A percentile compares a stretch with the other conserved stretches of the same genome.
These are phyloP conservation scores for Metalampra italica DNA, from an alignment of 2,888 invertebrate species.

Conservation along the genomic window DNA sequence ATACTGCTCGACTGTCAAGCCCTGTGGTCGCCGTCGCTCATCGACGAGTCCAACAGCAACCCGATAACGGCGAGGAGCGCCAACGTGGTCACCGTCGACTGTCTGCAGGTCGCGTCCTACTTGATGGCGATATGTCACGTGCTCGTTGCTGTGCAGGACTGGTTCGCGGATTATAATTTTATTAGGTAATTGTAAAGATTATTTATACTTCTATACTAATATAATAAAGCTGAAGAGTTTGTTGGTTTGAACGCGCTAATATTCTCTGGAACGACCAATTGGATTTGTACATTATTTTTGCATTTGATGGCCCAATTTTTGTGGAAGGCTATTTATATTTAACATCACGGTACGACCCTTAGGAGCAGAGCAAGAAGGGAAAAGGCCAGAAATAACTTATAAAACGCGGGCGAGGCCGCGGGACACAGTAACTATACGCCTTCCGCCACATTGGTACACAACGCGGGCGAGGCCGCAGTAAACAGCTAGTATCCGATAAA, in stretches of 20 bases:
- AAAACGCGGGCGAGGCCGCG: no score
- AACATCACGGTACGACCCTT: no score
- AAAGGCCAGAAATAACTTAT: no score
- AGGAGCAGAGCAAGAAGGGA: no score
- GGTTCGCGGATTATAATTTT: constrained; percentile 91
- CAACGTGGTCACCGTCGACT: constrained; percentile 82
- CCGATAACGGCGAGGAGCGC: constrained; percentile 69
- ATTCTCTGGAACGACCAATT: no score
- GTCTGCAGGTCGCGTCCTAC: constrained; percentile 89
- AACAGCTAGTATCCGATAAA: no score
- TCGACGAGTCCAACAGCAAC: constrained; percentile 76
- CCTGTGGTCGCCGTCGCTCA: constrained; percentile 86
- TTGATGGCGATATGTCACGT: constrained; percentile 94
- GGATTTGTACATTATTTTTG: no score
- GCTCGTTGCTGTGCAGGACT: constrained; percentile 92
- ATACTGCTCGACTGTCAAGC: constrained; percentile 95
- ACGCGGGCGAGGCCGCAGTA: no score
- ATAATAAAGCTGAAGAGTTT: background rate
- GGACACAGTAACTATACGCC: no score
- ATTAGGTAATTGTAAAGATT: constrained; percentile 72
- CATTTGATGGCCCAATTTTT: no score
- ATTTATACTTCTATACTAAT: background rate
- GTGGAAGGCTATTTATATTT: no score
- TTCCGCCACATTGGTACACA: no score
- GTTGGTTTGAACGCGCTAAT: background rate